Conservation (phyloP, 2,113 vertebrate species). For the Paramormyrops kingsleyae region DNA sequence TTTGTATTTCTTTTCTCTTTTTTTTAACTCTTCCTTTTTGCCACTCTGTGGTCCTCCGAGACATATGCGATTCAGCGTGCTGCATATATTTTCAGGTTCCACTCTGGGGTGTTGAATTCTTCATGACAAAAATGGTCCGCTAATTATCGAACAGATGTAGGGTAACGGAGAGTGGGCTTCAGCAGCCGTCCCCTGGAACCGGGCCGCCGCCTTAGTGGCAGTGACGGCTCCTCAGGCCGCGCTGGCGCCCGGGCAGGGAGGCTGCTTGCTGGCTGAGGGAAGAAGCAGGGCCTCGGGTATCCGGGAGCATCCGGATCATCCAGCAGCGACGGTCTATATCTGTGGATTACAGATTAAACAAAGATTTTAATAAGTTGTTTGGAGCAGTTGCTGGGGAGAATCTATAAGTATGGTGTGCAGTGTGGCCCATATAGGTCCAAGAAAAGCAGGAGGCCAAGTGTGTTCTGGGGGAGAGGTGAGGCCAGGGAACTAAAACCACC, state of each 20-base stretch:
- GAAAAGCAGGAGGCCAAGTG: background rate
- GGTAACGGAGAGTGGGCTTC: slow-evolving; percentile 72
- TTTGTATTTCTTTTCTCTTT: slow-evolving; percentile 75
- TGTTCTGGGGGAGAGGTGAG: background rate
- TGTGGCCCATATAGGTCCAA: background rate
- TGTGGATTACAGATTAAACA: background rate
- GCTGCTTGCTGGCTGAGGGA: background rate
- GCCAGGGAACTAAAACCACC: background rate
- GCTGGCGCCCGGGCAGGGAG: background rate
- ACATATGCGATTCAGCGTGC: slow-evolving; percentile 82
- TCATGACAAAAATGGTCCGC: slow-evolving; percentile 87
- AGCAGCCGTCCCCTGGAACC: slow-evolving; percentile 72
- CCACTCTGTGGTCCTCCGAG: slow-evolving; percentile 70
- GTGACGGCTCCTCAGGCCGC: slow-evolving; percentile 32
- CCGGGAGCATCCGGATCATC: background rate
- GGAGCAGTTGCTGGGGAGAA: background rate
- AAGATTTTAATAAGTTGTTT: background rate
- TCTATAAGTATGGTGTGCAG: background rate
- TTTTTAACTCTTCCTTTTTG: slow-evolving; percentile 52
- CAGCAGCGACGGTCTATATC: background rate
- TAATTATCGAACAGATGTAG: slow-evolving; percentile 89
- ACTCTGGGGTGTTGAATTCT: slow-evolving; percentile 84
- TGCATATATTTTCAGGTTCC: slow-evolving; percentile 88
- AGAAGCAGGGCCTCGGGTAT: background rate
- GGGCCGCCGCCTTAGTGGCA: slow-evolving; percentile 78